Conservation (phyloP, 2,113 vertebrate species). For the Rana temporaria region DNA sequence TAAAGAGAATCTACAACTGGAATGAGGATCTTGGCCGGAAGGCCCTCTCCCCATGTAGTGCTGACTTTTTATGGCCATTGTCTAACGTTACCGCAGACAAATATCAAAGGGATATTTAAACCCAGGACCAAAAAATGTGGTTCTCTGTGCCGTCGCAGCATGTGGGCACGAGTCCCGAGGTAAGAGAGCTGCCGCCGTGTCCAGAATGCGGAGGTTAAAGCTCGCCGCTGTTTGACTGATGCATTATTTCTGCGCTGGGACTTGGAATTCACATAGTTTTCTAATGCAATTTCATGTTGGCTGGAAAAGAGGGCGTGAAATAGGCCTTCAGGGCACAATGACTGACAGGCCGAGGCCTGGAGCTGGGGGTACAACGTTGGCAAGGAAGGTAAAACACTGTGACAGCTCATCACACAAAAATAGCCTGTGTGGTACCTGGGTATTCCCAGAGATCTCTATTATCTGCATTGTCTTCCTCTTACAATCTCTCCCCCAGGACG, state of each 20-base stretch:
- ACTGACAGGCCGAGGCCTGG: slow-evolving; percentile 29
- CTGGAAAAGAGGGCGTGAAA: slow-evolving; percentile 30
- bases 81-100: no score
- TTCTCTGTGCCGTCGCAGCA: not conserved
- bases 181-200: not conserved
- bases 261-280: slow-evolving; percentile 30
- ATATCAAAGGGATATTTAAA: not conserved
- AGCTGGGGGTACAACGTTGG: slow-evolving; percentile 1
- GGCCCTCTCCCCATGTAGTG: no score
- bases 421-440: slow-evolving; percentile 15
- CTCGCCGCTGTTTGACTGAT: slow-evolving; percentile 30
- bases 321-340: slow-evolving; percentile 35
- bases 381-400: slow-evolving; percentile 19
- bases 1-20: not conserved
- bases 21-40: no score
- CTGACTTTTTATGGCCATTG: no score
- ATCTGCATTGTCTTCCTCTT: slow-evolving; percentile 27
- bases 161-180: not conserved
- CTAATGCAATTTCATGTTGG: slow-evolving; percentile 42
- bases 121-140: no score
- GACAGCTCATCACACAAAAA: slow-evolving; percentile 52
- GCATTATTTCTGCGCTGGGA: slow-evolving; percentile 26
- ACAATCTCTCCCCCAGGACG: slow-evolving; percentile 10
- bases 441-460: slow-evolving; percentile 48
- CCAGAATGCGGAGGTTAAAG: slow-evolving; percentile 38